Conservation (phyloP, 2,888 invertebrate genomes). For the Drosophila seclusa region DNA sequence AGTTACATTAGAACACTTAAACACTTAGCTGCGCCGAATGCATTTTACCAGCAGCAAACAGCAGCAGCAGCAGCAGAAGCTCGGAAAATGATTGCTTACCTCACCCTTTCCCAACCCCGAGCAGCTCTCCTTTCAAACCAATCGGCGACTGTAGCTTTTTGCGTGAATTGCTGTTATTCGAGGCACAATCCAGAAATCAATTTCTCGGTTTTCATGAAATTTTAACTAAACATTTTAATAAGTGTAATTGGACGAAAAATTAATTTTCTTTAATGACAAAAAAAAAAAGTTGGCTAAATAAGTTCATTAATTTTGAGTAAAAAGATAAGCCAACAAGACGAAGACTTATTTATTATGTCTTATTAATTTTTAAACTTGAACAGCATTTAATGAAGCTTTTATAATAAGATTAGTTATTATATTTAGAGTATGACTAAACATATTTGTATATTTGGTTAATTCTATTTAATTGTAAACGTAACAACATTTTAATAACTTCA, state of each 20-base stretch:
- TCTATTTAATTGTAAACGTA: neutral
- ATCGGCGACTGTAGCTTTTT: conserved; percentile 28
- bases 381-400: neutral
- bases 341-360: neutral
- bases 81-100: conserved; percentile 17
- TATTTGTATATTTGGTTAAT: neutral
- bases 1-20: conserved; percentile 76
- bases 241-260: conserved; percentile 1
- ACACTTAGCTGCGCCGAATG: conserved; percentile 65
- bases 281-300: neutral
- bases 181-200: conserved; percentile 59
- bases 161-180: conserved; percentile 26
- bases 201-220: conserved; percentile 44
- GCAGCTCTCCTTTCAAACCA: neutral
- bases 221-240: conserved; percentile 13
- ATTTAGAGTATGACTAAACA: neutral
- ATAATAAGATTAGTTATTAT: neutral
- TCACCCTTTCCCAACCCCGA: neutral
- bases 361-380: neutral
- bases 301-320: neutral
- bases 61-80: conserved; percentile 10
- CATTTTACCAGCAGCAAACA: conserved; percentile 29
- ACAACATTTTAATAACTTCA: neutral
- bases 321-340: neutral
- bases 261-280: neutral